phyloP scores from a whole-genome alignment of 2,888 invertebrate species.

The Drosophila neotestacea region DNA sequence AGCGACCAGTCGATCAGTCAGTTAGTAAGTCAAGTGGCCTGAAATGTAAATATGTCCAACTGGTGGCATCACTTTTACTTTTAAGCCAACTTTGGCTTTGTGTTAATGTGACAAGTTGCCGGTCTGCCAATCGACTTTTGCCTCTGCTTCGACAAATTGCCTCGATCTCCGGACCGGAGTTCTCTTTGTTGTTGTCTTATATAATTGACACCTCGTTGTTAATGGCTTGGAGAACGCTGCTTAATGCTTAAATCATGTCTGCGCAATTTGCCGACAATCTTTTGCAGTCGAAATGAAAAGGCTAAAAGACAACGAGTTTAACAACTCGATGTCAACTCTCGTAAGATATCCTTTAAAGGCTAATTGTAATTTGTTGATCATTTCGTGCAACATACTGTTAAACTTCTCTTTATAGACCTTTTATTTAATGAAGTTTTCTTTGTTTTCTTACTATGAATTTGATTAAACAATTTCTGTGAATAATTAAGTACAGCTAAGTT shows the following conservation, averaged over 20 bases:
- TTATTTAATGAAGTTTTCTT: background rate
- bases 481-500: too few species aligned
- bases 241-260: constrained; percentile 70
- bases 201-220: constrained; percentile 78
- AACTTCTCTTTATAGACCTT: background rate
- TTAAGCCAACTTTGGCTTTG: constrained; percentile 71
- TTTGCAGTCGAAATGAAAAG: constrained; percentile 46
- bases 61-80: constrained; percentile 75
- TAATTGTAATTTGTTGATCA: constrained; percentile 57
- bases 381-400: background rate
- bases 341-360: constrained; percentile 43
- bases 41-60: constrained; percentile 73
- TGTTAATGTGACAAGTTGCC: constrained; percentile 76
- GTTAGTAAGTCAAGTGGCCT: constrained; percentile 74
- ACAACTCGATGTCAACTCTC: constrained; percentile 9
- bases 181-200: constrained; percentile 49
- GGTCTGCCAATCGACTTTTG: constrained; percentile 52
- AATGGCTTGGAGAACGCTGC: constrained; percentile 57
- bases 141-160: constrained; percentile 51
- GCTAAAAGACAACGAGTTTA: constrained; percentile 38
- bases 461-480: too few species aligned
- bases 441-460: background rate
- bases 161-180: constrained; percentile 3
- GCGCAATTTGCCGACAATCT: constrained; percentile 28
- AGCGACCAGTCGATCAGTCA: constrained; percentile 72